These are phyloP conservation scores for Corynorhinus townsendii DNA, from an alignment of 2,113 vertebrate genomes.

Conservation along the genomic window DNA sequence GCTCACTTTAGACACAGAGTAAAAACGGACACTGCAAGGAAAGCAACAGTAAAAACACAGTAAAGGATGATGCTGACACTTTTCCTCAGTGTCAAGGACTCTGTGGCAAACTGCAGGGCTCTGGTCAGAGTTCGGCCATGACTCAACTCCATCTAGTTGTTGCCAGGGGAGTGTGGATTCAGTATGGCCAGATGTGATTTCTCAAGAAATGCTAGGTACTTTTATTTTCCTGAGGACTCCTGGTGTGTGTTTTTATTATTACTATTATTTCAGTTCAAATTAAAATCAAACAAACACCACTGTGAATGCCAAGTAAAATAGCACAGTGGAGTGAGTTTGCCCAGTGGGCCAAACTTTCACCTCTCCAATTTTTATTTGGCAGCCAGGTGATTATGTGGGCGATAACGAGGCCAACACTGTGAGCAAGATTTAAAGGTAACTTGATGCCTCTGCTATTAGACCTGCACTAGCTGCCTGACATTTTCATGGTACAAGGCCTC, in stretches of 20 bases:
- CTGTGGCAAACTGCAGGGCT: background rate
- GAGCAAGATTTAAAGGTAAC: background rate
- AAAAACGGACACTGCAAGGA: background rate
- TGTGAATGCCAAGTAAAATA: background rate
- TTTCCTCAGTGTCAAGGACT: background rate
- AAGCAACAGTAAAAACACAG: background rate
- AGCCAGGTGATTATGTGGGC: background rate
- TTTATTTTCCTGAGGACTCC: background rate
- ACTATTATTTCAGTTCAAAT: constrained; percentile 10
- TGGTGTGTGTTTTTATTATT: background rate
- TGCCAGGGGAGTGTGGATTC: background rate
- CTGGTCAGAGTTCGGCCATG: background rate
- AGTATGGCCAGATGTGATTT: background rate
- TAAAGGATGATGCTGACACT: background rate
- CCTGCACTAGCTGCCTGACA: accelerated
- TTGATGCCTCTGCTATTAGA: background rate
- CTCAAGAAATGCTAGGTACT: constrained; percentile 1
- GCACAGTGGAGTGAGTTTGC: background rate
- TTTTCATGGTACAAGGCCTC: background rate
- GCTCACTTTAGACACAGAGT: background rate
- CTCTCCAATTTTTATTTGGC: background rate
- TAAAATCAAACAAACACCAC: background rate
- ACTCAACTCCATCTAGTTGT: background rate
- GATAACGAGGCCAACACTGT: background rate
- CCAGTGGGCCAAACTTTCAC: background rate